These are phyloP conservation scores for Carassius auratus DNA, from an alignment of 2,113 vertebrate genomes.

Conservation along the genomic window DNA sequence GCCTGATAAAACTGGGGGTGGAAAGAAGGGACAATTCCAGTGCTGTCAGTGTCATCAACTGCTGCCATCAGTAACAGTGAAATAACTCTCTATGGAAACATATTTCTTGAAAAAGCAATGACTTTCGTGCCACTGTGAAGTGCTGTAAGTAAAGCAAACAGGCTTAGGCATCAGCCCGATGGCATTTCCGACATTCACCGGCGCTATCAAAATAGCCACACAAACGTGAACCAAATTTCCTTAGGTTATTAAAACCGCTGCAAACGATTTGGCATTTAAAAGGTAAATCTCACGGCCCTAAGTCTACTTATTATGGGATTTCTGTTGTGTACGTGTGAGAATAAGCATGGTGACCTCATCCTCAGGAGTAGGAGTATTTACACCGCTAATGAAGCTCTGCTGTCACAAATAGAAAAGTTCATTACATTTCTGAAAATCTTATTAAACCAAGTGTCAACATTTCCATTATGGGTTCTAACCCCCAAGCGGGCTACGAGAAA, in stretches of 20 bases:
- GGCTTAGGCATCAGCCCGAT: neutral
- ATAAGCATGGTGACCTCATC: neutral
- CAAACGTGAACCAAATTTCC: neutral
- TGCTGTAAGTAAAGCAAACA: constrained; percentile 7
- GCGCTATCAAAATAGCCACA: constrained; percentile 2
- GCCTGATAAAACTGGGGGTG: constrained; percentile 24
- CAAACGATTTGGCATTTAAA: constrained; percentile 31
- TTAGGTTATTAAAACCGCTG: neutral
- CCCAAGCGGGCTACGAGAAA: neutral
- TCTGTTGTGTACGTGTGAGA: neutral
- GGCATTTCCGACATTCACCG: constrained; percentile 1
- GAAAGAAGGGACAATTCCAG: constrained; percentile 7
- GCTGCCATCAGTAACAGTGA: constrained; percentile 10
- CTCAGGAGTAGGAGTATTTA: constrained; percentile 25
- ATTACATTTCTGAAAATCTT: constrained; percentile 31
- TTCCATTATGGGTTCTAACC: constrained; percentile 28
- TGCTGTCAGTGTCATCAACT: constrained; percentile 11
- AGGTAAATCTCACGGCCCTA: neutral
- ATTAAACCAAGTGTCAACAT: constrained; percentile 43
- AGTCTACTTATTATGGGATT: constrained; percentile 24
- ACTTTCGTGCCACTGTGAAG: neutral
- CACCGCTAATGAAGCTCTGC: constrained; percentile 9
- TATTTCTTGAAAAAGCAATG: constrained; percentile 28
- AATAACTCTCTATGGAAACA: constrained; percentile 5
- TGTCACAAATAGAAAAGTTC: constrained; percentile 28